Base-by-base conservation (phyloP, 2,113 vertebrate genomes). In the Pseudorasbora parva region DNA sequence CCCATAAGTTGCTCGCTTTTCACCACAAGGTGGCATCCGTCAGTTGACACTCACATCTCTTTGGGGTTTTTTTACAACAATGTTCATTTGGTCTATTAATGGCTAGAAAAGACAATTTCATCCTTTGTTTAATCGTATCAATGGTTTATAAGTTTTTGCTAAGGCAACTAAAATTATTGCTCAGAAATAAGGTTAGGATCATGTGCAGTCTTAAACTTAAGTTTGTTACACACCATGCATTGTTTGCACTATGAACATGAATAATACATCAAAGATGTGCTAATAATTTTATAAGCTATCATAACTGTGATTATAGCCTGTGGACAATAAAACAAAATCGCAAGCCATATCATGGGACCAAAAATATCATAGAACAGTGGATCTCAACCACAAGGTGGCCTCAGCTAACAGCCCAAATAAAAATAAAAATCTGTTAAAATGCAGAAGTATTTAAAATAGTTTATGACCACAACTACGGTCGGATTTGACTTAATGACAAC, bases 21-120 rank as follows among this genome's bases (percentile, higher is more conserved):
- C 3, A 47, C 85, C 85, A 86, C 85, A 80, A 80, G 85, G 69
- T 49, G 85, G 85, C 49, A 59, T 73, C 30, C 30, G 14, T 60
- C 33, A 0, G 27, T 37, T 66, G 7, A 66, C 62, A 14, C 14
- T 66, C 8, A 4, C 15, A 19, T 4, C 14, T 27, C 2, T 17
- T 15, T 25, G 2, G 8, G 0, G 4, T 62, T 62, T 23, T 25
- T 64, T 10, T 27, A 12, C 5, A 64, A 25, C 60, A 17, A 15
- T 64, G 62, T 66, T 66, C 1, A 8, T 19, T 25, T 15, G 25
- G 23, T 74, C 1, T 49, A 47, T 8, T 74, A 66, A 66, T 66
- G 23, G 27, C 14, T 33, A 27, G 15, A 66, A 66, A 64, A 5
- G 25, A 30, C 37, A 8, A 71, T 45, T 45, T 0, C 4, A 12